phyloP scores from a whole-genome alignment of 2,888 invertebrate genomes.

The Itoplectis maculator region DNA sequence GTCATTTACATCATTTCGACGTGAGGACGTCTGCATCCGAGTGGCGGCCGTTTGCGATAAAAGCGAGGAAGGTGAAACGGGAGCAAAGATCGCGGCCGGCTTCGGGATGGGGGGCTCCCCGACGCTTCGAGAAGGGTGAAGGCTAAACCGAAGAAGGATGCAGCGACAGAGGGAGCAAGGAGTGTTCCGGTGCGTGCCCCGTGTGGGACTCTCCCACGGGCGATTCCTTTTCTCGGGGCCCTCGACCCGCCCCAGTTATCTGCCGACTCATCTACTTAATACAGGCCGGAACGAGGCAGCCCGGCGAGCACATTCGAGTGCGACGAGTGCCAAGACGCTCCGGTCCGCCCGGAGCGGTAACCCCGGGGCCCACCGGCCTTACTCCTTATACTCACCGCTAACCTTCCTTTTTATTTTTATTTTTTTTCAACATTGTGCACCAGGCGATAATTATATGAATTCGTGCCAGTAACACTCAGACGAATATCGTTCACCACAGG shows the following conservation, averaged over 20 bases:
- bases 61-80: constrained; percentile 9
- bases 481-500: not conserved
- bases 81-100: too few species aligned
- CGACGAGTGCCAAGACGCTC: constrained; percentile 45
- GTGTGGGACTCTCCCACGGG: constrained; percentile 83
- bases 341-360: constrained; percentile 25
- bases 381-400: too few species aligned
- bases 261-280: constrained; percentile 70
- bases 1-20: too few species aligned
- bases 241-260: constrained; percentile 67
- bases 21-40: too few species aligned
- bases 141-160: constrained; percentile 47
- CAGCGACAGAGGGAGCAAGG: constrained; percentile 59
- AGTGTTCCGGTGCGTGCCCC: constrained; percentile 82
- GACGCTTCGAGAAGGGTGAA: constrained; percentile 62
- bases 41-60: too few species aligned
- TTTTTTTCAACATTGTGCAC: not conserved
- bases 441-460: constrained; percentile 18
- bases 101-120: constrained; percentile 32
- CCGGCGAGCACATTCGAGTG: constrained; percentile 34
- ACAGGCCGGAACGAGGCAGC: constrained; percentile 57
- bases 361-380: constrained; percentile 7
- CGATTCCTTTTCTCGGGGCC: constrained; percentile 66
- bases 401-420: not conserved
- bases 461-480: not conserved